Conservation (phyloP, 2,888 invertebrate species). For the Metacarcinus magister region DNA sequence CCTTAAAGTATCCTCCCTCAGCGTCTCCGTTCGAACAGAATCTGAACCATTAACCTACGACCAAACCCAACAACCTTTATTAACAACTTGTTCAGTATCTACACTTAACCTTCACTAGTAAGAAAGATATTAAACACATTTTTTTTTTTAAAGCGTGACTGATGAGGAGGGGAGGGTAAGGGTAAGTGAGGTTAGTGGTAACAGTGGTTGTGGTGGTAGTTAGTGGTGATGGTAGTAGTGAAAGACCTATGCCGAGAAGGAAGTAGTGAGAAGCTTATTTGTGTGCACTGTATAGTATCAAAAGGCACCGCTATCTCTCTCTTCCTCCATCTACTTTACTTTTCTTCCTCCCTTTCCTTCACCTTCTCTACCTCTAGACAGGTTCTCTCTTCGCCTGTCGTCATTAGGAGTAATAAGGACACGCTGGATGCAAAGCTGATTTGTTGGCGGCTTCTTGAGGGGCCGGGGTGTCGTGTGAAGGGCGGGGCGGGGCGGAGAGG, state of each 20-base stretch:
- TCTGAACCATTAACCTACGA: too few relatives aligned
- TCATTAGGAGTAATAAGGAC: constrained; percentile 21
- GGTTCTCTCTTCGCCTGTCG: constrained; percentile 27
- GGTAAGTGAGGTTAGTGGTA: too few relatives aligned
- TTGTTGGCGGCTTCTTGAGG: neutral
- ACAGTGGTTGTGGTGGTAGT: too few relatives aligned
- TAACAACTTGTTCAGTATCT: too few relatives aligned
- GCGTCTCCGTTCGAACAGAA: too few relatives aligned
- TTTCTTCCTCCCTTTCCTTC: neutral
- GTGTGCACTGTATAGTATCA: neutral
- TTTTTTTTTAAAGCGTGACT: too few relatives aligned
- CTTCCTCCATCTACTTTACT: neutral
- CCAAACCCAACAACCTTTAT: too few relatives aligned
- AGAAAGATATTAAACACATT: too few relatives aligned
- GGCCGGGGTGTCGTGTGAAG: constrained; percentile 1
- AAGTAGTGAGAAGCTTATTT: neutral
- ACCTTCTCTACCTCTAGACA: neutral
- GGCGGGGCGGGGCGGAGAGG: neutral
- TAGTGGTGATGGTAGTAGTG: neutral
- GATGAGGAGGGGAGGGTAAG: too few relatives aligned
- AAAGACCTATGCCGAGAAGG: neutral
- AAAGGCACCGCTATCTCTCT: neutral
- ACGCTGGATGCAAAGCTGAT: neutral
- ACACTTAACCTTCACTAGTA: too few relatives aligned
- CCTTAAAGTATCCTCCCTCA: too few relatives aligned